Percentiles rank a stretch among this genome's conserved stretches.
Evolutionary conservation across 2,113 vertebrate species (phyloP).

Genomic region (Vulpes lagopus): DNA sequence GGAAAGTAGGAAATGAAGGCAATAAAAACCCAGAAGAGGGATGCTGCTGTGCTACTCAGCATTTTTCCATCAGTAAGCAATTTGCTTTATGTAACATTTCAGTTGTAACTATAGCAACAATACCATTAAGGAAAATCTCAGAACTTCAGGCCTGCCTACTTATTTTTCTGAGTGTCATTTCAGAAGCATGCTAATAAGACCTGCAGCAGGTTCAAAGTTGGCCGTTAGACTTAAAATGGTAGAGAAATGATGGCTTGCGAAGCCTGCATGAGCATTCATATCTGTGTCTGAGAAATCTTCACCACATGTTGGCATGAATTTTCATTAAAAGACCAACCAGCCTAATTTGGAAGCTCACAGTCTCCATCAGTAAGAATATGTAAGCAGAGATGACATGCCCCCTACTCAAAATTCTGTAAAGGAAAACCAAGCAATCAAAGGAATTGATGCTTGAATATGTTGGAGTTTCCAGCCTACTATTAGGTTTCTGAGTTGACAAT

Average conservation of each 20-base stretch:
- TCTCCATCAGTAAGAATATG: not conserved
- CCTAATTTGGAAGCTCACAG: not conserved
- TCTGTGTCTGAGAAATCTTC: not conserved
- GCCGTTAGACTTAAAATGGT: not conserved
- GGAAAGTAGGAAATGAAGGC: constrained; percentile 26
- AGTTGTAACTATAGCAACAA: constrained; percentile 69
- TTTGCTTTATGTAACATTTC: constrained; percentile 79
- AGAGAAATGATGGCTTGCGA: not conserved
- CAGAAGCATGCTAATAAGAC: constrained; percentile 50
- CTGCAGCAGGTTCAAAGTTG: constrained; percentile 41
- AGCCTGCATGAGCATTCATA: not conserved
- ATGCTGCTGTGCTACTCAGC: constrained; percentile 59
- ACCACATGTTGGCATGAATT: not conserved
- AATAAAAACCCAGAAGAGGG: constrained; percentile 52
- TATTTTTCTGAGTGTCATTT: constrained; percentile 63
- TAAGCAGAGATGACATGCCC: not conserved
- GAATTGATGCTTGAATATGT: not conserved
- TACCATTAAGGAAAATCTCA: constrained; percentile 72
- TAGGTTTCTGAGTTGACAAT: not conserved
- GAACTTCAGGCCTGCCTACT: constrained; percentile 51
- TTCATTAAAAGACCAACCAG: constrained; percentile 28
- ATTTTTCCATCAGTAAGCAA: constrained; percentile 76
- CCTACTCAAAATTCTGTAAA: not conserved
- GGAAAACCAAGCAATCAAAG: not conserved
- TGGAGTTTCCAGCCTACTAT: not conserved